phyloP scores from a whole-genome alignment of 2,113 vertebrate genomes.

The Leptocoma aspasia region DNA sequence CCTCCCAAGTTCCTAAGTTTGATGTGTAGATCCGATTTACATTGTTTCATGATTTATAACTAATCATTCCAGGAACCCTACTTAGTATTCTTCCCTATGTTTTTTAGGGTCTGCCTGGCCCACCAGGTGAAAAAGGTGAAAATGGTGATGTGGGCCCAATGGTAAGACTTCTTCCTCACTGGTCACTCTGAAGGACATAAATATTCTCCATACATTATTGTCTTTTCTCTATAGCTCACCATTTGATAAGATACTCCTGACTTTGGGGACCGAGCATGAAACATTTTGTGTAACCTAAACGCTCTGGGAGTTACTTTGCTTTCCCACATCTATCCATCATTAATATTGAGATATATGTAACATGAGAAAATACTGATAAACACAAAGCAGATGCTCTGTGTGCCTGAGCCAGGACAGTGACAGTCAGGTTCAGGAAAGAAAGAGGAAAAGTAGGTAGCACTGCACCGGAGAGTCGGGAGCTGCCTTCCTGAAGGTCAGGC shows the following conservation, averaged over 20 bases:
- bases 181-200: not conserved
- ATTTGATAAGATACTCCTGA: not conserved
- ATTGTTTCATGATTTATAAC: not conserved
- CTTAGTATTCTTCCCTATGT: not conserved
- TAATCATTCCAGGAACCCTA: not conserved
- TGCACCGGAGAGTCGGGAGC: not conserved
- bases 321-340: not conserved
- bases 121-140: slow-evolving; percentile 97
- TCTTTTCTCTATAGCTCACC: not conserved
- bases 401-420: not conserved
- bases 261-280: not conserved
- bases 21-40: not conserved
- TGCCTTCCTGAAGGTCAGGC: not conserved
- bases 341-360: not conserved
- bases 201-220: not conserved
- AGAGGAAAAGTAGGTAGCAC: not conserved
- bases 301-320: not conserved
- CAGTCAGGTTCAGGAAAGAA: not conserved
- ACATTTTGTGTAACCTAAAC: not conserved
- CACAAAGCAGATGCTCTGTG: not conserved
- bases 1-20: not conserved
- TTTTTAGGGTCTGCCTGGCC: slow-evolving; percentile 90
- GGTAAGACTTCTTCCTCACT: slow-evolving; percentile 71
- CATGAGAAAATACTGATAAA: not conserved
- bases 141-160: slow-evolving; percentile 96